A percentile compares a stretch with the other conserved stretches of the same genome.
Evolutionary conservation across 1,140 invertebrate species (phyloP).

Genomic region (Reticulitermes speratus): DNA sequence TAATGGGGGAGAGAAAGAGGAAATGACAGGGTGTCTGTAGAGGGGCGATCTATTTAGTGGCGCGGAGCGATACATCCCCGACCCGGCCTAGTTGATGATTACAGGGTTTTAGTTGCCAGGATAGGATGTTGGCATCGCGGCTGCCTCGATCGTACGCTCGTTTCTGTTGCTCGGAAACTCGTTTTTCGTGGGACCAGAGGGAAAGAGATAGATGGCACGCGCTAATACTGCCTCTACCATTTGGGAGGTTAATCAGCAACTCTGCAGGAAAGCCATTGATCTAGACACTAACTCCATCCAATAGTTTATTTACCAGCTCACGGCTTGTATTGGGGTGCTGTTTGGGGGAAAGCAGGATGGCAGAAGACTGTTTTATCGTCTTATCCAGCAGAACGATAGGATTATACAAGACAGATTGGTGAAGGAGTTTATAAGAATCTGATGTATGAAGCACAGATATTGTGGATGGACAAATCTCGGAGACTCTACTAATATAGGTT

Average conservation of each 20-base stretch:
- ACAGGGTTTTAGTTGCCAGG: conserved; percentile 13
- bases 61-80: background rate
- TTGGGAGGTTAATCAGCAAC: conserved; percentile 4
- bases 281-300: background rate
- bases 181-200: background rate
- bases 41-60: conserved; percentile 13
- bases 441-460: too few species aligned
- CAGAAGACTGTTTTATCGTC: background rate
- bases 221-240: background rate
- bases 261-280: conserved; percentile 18
- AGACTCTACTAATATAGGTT: too few species aligned
- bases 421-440: too few species aligned
- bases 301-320: background rate
- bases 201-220: background rate
- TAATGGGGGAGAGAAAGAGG: conserved; percentile 12
- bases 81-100: background rate
- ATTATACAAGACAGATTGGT: too few species aligned
- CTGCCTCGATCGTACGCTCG: background rate
- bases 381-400: background rate
- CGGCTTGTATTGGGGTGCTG: background rate
- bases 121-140: conserved; percentile 16
- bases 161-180: conserved; percentile 13
- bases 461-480: too few species aligned
- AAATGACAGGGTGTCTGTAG: conserved; percentile 15
- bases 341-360: background rate